Percentiles rank a stretch among this genome's conserved stretches.
These are phyloP conservation scores for Musca vetustissima DNA, from an alignment of 1,140 invertebrate genomes.

Conservation along the genomic window DNA sequence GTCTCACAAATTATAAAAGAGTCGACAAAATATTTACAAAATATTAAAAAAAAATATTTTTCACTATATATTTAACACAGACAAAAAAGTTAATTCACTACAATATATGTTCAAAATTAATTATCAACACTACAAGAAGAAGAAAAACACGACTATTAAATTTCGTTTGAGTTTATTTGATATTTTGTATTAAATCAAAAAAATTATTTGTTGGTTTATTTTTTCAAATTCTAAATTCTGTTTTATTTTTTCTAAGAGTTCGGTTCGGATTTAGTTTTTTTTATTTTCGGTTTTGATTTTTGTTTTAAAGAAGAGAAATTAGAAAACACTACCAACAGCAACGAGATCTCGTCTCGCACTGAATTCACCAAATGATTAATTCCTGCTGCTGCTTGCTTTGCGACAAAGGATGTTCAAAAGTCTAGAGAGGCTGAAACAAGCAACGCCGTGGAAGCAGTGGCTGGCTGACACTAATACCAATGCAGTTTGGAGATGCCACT, in stretches of 20 bases:
- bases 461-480: no score
- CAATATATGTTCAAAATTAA: no score
- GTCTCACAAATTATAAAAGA: no score
- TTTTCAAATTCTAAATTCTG: constrained; percentile 2
- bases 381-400: constrained; percentile 1
- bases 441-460: not conserved
- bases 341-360: constrained; percentile 56
- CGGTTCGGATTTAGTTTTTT: not conserved
- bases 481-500: no score
- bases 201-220: not conserved
- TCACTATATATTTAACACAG: no score
- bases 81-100: no score
- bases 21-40: no score
- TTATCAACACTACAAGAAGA: no score
- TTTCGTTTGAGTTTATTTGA: not conserved
- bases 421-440: not conserved
- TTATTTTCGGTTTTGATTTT: no score
- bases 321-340: constrained; percentile 54
- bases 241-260: not conserved
- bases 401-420: constrained; percentile 21
- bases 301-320: constrained; percentile 28
- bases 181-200: not conserved
- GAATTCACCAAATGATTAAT: constrained; percentile 32
- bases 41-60: no score
- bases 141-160: no score